These are phyloP conservation scores for Bolinopsis microptera DNA, from an alignment of 37 sponge, comb jelly and placozoan genomes.

Conservation along the genomic window DNA sequence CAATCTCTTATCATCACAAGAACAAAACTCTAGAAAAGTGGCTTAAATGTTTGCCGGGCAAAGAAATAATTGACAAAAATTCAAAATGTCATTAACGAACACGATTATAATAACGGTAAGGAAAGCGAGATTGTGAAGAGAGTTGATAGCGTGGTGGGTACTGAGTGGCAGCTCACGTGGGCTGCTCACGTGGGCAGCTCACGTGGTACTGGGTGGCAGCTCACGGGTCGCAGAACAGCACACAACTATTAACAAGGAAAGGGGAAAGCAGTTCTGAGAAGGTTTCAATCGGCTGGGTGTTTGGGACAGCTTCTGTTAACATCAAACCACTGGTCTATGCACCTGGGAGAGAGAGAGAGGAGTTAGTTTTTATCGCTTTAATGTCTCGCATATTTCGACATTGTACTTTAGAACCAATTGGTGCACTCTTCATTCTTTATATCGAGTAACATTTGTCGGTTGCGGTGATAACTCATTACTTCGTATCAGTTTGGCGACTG, in stretches of 20 bases:
- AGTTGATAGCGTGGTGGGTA: neutral
- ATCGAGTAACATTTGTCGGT: too few species aligned
- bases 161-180: neutral
- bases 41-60: neutral
- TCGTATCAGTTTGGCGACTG: too few species aligned
- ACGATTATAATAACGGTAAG: neutral
- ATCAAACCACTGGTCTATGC: conserved; percentile 51
- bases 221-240: neutral
- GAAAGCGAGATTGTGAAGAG: neutral
- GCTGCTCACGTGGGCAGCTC: neutral
- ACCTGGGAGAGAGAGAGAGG: neutral
- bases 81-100: neutral
- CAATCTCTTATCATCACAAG: neutral
- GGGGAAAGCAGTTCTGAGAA: neutral
- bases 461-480: too few species aligned
- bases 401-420: too few species aligned
- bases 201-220: neutral
- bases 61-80: neutral
- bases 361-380: neutral
- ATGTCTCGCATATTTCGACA: too few species aligned
- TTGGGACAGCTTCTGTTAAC: conserved; percentile 45
- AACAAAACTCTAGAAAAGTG: neutral
- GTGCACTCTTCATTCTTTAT: too few species aligned
- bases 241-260: neutral
- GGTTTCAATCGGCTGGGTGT: conserved; percentile 28